Conservation (phyloP, 2,113 vertebrate genomes). For the Pygoscelis antarcticus region DNA sequence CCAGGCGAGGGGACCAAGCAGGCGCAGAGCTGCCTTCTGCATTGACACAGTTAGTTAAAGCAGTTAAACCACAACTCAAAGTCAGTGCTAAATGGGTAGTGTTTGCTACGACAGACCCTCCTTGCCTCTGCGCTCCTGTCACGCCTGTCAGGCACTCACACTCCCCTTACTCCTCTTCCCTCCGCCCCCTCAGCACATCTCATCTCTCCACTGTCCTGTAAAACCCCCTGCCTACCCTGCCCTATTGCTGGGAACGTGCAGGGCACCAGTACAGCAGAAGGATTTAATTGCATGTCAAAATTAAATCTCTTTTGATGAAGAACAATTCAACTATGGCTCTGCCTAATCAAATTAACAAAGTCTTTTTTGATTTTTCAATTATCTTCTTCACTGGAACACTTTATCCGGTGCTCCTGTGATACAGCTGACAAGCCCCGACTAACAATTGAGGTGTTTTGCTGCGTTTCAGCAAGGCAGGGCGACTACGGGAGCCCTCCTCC, state of each 20-base stretch:
- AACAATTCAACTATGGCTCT: slow-evolving; percentile 84
- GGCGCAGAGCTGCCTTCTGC: background rate
- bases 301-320: slow-evolving; percentile 91
- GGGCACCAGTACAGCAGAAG: slow-evolving; percentile 71
- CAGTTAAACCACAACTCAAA: background rate
- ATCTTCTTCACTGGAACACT: slow-evolving; percentile 81
- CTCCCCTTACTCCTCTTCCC: rapidly evolving
- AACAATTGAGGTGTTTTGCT: slow-evolving; percentile 41
- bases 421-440: slow-evolving; percentile 70
- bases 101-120: rapidly evolving
- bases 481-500: background rate
- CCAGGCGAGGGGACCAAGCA: background rate
- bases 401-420: slow-evolving; percentile 64
- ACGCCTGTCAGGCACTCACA: rapidly evolving
- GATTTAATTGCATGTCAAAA: slow-evolving; percentile 90
- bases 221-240: background rate
- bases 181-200: background rate
- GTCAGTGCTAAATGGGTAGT: rapidly evolving
- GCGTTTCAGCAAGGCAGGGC: background rate
- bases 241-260: background rate
- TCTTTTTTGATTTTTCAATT: slow-evolving; percentile 96
- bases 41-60: background rate
- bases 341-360: slow-evolving; percentile 94
- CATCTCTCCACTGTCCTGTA: background rate
- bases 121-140: rapidly evolving